A percentile compares a stretch with the other conserved stretches of the same genome.
Evolutionary conservation across 2,113 vertebrate species (phyloP).

Genomic region (Thymallus thymallus): DNA sequence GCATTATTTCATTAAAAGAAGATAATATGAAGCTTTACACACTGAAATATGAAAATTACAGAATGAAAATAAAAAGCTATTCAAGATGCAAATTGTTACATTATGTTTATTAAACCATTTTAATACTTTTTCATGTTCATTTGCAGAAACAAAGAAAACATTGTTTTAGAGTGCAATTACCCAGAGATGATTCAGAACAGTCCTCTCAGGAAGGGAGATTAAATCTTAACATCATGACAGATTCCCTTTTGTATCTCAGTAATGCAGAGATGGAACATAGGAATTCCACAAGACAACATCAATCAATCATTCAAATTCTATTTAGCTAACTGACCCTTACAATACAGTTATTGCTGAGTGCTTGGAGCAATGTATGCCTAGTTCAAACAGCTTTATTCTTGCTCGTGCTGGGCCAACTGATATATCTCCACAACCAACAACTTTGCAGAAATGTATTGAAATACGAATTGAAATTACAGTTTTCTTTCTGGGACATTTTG

Average conservation of each 20-base stretch:
- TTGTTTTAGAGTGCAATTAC: neutral
- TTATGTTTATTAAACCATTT: neutral
- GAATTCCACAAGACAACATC: neutral
- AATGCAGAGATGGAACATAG: neutral
- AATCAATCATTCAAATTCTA: neutral
- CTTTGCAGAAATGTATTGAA: neutral
- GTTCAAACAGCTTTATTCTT: neutral
- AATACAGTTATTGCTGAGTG: no score
- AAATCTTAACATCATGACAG: neutral
- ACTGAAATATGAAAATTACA: slow-evolving; percentile 22
- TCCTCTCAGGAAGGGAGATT: neutral
- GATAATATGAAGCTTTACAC: slow-evolving; percentile 5
- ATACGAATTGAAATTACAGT: neutral
- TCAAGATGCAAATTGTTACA: neutral
- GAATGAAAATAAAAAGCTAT: neutral
- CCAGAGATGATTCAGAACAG: neutral
- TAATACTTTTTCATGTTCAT: neutral
- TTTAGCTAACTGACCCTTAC: no score
- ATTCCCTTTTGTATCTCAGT: neutral
- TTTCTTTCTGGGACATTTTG: slow-evolving; percentile 6
- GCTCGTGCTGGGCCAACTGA: neutral
- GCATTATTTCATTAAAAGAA: slow-evolving; percentile 42
- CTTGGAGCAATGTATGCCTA: no score
- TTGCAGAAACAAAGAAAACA: neutral
- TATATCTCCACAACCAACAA: neutral